Percentiles rank a stretch among this genome's conserved stretches.
phyloP scores from a whole-genome alignment of 2,888 invertebrate species.

The Agriopis aurantiaria region DNA sequence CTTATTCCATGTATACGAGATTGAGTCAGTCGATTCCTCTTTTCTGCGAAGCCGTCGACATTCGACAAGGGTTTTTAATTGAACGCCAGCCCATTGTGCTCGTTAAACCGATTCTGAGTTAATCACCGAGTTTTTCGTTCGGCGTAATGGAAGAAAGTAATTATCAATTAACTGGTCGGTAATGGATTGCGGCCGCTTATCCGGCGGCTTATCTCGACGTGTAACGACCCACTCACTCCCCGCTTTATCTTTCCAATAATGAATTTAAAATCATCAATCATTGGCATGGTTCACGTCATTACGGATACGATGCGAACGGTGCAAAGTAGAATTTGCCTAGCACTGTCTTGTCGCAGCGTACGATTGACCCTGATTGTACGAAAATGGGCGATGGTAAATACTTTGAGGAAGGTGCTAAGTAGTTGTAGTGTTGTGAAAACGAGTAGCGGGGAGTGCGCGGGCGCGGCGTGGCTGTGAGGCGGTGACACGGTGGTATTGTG shows the following conservation, averaged over 20 bases:
- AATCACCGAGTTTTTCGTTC: slow-evolving; percentile 84
- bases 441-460: slow-evolving; percentile 64
- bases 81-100: slow-evolving; percentile 83
- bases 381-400: slow-evolving; percentile 35
- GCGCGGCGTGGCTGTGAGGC: slow-evolving; percentile 9
- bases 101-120: slow-evolving; percentile 84
- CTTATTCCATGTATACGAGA: slow-evolving; percentile 84
- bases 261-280: slow-evolving; percentile 74
- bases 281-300: slow-evolving; percentile 55
- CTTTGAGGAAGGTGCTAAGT: slow-evolving; percentile 26
- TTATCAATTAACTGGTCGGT: slow-evolving; percentile 85
- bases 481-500: slow-evolving; percentile 74
- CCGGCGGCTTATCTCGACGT: slow-evolving; percentile 77
- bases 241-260: slow-evolving; percentile 72
- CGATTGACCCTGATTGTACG: slow-evolving; percentile 4
- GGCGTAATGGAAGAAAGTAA: slow-evolving; percentile 85
- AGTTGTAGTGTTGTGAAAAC: slow-evolving; percentile 55
- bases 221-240: slow-evolving; percentile 70
- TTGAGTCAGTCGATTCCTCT: slow-evolving; percentile 81
- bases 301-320: slow-evolving; percentile 41
- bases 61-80: slow-evolving; percentile 85
- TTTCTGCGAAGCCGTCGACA: slow-evolving; percentile 78
- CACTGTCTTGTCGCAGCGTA: slow-evolving; percentile 5
- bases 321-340: slow-evolving; percentile 24
- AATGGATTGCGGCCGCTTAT: slow-evolving; percentile 84